A percentile compares a stretch with the other conserved stretches of the same genome.
phyloP scores from a whole-genome alignment of 2,888 invertebrate species.

The Drosophila hamatofila region DNA sequence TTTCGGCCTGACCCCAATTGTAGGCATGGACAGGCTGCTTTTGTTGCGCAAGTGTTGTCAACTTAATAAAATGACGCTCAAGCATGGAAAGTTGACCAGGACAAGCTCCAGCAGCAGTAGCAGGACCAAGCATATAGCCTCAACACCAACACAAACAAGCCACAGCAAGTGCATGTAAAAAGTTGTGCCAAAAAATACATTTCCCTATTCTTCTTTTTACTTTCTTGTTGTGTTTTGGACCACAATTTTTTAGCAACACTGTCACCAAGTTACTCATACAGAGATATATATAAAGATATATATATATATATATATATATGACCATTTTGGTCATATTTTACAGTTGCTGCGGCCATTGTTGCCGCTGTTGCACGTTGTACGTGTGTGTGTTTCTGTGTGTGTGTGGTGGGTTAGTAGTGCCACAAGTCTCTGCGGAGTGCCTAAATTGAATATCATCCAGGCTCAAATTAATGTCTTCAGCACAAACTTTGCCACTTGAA shows the following conservation, averaged over 20 bases:
- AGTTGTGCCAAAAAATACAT: conserved; percentile 77
- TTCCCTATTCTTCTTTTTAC: conserved; percentile 41
- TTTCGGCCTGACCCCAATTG: conserved; percentile 70
- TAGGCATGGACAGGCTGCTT: conserved; percentile 58
- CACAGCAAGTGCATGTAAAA: conserved; percentile 70
- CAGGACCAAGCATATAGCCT: conserved; percentile 1
- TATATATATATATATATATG: conserved; percentile 10
- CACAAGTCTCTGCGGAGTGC: conserved; percentile 75
- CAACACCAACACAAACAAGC: conserved; percentile 49
- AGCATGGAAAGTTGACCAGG: conserved; percentile 77
- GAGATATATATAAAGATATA: conserved; percentile 2
- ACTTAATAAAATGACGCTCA: conserved; percentile 78
- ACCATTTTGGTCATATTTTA: conserved; percentile 73
- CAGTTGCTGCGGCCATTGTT: conserved; percentile 72
- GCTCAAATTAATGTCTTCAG: conserved; percentile 82
- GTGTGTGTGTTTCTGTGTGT: conserved; percentile 26
- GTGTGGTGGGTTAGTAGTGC: conserved; percentile 50
- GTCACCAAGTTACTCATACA: conserved; percentile 64
- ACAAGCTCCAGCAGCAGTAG: conserved; percentile 10
- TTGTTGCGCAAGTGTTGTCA: conserved; percentile 76
- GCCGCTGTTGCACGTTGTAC: conserved; percentile 44
- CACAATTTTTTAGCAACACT: conserved; percentile 54
- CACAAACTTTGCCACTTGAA: conserved; percentile 78
- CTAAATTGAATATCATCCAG: conserved; percentile 83
- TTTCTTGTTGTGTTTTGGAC: conserved; percentile 13